These are phyloP conservation scores for Puffinus mauretanicus DNA, from an alignment of 2,113 vertebrate species.

Conservation along the genomic window DNA sequence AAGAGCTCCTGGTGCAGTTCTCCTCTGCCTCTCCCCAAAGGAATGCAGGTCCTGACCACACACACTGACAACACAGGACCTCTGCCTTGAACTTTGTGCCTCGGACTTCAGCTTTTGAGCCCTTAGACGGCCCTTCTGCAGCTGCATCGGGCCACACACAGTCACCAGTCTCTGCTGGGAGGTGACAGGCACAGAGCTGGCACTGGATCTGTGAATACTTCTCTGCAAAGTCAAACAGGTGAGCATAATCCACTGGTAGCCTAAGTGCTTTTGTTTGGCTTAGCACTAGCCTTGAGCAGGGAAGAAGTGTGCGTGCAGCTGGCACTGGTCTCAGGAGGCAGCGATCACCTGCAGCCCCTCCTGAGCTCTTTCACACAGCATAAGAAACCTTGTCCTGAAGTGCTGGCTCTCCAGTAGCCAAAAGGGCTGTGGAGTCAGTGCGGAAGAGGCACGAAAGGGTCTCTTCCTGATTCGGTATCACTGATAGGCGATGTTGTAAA, in stretches of 20 bases:
- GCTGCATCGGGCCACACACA: slow-evolving; percentile 14
- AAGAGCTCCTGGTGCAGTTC: background rate
- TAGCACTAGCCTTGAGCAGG: background rate
- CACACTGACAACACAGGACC: background rate
- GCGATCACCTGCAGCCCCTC: background rate
- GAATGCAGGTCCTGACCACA: slow-evolving; percentile 6
- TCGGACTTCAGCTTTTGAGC: background rate
- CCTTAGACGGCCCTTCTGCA: background rate
- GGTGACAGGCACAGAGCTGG: background rate
- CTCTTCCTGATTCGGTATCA: background rate
- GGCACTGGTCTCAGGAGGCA: background rate
- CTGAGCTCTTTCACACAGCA: background rate
- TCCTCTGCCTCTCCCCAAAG: background rate
- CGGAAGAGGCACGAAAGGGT: background rate
- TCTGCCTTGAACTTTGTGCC: background rate
- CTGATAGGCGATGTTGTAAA: background rate
- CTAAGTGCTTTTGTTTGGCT: background rate
- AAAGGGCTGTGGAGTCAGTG: background rate
- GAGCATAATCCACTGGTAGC: background rate
- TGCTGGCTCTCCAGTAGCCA: background rate
- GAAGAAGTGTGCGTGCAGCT: background rate
- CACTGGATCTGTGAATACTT: background rate
- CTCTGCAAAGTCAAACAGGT: background rate
- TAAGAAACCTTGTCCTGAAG: background rate
- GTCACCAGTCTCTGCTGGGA: background rate